Conservation (phyloP, 2,797 vertebrate genomes). For the Tokudaia tokunoshimensis region DNA sequence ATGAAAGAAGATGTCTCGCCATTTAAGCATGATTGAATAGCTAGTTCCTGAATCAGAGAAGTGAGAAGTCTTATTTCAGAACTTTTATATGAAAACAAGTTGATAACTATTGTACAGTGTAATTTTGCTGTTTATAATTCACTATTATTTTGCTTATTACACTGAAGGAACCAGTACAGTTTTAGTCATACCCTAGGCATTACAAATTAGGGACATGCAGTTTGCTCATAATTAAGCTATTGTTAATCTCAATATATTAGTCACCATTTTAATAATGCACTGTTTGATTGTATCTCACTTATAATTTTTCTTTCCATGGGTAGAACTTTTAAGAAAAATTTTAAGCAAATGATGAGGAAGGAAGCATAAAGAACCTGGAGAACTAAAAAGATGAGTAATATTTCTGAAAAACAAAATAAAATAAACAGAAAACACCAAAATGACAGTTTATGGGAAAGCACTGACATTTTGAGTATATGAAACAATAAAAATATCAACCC, state of each 20-base stretch:
- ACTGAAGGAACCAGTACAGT: neutral
- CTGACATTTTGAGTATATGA: constrained; percentile 51
- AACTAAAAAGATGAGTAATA: neutral
- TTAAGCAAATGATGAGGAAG: neutral
- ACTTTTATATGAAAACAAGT: neutral
- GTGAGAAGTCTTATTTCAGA: neutral
- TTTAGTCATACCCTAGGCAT: neutral
- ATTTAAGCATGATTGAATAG: neutral
- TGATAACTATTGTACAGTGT: neutral
- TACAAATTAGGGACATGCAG: constrained; percentile 8
- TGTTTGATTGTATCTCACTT: neutral
- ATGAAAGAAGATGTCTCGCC: neutral
- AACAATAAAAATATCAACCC: constrained; percentile 30
- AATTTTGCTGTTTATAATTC: neutral
- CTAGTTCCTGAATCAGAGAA: neutral
- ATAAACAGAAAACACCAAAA: neutral
- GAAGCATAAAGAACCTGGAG: neutral
- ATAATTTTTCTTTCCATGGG: neutral
- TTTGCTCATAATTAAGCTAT: neutral
- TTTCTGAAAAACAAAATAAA: neutral
- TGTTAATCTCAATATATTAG: neutral
- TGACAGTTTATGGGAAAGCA: constrained; percentile 34
- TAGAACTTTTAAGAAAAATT: neutral
- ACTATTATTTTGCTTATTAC: neutral
- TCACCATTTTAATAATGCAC: neutral